These are phyloP conservation scores for Miltochrista miniata DNA, from an alignment of 2,888 invertebrate genomes.

Conservation along the genomic window DNA sequence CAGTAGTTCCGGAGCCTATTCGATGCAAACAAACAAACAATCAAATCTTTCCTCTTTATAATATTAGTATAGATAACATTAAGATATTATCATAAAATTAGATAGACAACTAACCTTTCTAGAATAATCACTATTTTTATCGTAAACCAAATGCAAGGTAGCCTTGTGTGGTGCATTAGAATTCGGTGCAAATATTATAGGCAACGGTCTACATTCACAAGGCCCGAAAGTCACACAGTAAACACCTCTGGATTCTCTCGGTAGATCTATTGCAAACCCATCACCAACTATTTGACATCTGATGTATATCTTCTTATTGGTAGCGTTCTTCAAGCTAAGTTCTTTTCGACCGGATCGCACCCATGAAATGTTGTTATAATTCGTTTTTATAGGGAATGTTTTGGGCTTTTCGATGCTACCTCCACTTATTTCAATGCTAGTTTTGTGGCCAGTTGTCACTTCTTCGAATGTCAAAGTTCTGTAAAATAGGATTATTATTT, in stretches of 20 bases:
- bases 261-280: conserved; percentile 67
- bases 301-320: conserved; percentile 61
- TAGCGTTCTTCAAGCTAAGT: conserved; percentile 66
- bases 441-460: conserved; percentile 46
- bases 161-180: conserved; percentile 54
- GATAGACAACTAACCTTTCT: conserved; percentile 55
- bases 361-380: conserved; percentile 62
- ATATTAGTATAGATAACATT: no score
- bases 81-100: no score
- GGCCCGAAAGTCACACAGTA: conserved; percentile 62
- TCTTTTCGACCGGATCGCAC: conserved; percentile 67
- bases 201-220: conserved; percentile 60
- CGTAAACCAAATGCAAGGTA: conserved; percentile 57
- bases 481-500: conserved; percentile 22
- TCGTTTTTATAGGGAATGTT: conserved; percentile 70
- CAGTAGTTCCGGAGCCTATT: no score
- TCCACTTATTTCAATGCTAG: conserved; percentile 52
- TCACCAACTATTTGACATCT: conserved; percentile 67
- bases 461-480: conserved; percentile 70
- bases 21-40: no score
- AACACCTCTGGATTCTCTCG: conserved; percentile 57
- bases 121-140: conserved; percentile 62
- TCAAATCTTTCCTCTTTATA: no score
- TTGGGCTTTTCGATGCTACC: conserved; percentile 54
- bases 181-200: conserved; percentile 60